A percentile compares a stretch with the other conserved stretches of the same genome.
These are phyloP conservation scores for Odontesthes bonariensis DNA, from an alignment of 2,113 vertebrate genomes.

Conservation along the genomic window DNA sequence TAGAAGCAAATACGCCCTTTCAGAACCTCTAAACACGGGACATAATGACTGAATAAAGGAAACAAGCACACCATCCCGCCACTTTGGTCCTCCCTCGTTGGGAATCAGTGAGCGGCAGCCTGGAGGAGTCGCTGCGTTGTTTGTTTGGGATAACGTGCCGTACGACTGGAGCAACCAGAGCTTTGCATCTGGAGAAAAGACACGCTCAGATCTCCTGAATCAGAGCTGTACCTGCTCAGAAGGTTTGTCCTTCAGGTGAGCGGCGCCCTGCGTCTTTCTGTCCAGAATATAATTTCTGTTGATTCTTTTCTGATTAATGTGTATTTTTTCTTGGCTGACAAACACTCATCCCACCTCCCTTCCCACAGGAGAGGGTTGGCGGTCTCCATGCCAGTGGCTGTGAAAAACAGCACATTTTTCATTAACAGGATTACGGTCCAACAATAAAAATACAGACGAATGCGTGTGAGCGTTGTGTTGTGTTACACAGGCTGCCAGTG, in stretches of 20 bases:
- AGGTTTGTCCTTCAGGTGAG: slow-evolving; percentile 29
- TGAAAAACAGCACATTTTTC: slow-evolving; percentile 77
- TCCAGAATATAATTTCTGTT: slow-evolving; percentile 49
- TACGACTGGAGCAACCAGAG: no score
- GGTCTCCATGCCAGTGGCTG: slow-evolving; percentile 62
- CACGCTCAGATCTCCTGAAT: background rate
- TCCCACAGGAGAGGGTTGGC: slow-evolving; percentile 58
- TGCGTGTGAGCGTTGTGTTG: slow-evolving; percentile 50
- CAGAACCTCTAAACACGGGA: no score
- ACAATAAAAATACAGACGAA: slow-evolving; percentile 72
- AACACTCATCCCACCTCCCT: slow-evolving; percentile 51
- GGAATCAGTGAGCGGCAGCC: background rate
- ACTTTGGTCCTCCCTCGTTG: no score
- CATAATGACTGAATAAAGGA: no score
- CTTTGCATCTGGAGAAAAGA: slow-evolving; percentile 11
- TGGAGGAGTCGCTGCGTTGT: background rate
- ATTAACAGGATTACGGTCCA: slow-evolving; percentile 79
- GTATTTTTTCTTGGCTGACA: slow-evolving; percentile 61
- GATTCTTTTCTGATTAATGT: slow-evolving; percentile 63
- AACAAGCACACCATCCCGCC: no score
- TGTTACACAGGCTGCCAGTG: slow-evolving; percentile 65
- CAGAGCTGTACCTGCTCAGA: slow-evolving; percentile 38
- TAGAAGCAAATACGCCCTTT: no score
- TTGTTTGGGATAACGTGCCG: slow-evolving; percentile 1
- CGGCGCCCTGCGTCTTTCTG: background rate